These are phyloP conservation scores for Luffia ferchaultella DNA, from an alignment of 2,888 invertebrate genomes.

Conservation along the genomic window DNA sequence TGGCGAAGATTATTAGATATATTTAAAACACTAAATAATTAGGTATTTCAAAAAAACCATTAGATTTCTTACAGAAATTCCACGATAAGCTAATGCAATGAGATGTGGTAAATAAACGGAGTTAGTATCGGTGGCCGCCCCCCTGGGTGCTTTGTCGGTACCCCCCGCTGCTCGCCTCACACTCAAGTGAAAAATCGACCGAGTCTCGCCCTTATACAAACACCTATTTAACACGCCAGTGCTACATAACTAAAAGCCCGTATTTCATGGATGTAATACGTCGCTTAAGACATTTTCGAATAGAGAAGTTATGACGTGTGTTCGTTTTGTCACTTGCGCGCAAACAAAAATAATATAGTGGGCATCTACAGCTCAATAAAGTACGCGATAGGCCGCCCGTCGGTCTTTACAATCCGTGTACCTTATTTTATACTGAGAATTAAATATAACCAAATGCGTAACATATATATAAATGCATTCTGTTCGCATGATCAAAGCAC, in stretches of 20 bases:
- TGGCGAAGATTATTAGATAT: too few species aligned
- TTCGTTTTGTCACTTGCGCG: constrained; percentile 15
- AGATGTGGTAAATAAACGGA: constrained; percentile 1
- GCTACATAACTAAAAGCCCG: not conserved
- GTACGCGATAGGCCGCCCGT: not conserved
- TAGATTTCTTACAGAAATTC: too few species aligned
- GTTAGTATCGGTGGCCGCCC: constrained; percentile 34
- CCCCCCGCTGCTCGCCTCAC: constrained; percentile 36
- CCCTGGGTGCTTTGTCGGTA: constrained; percentile 56
- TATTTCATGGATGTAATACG: not conserved
- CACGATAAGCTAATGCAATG: not conserved
- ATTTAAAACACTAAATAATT: too few species aligned
- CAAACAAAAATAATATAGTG: constrained; percentile 4
- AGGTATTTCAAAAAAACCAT: too few species aligned
- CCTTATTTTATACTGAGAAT: too few species aligned
- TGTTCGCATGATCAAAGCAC: too few species aligned
- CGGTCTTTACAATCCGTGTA: too few species aligned
- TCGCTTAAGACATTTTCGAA: not conserved
- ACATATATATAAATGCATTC: too few species aligned
- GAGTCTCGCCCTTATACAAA: constrained; percentile 5
- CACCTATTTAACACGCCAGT: constrained; percentile 5
- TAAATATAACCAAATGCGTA: too few species aligned
- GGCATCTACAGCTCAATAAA: not conserved
- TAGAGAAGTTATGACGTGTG: not conserved
- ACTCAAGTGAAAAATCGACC: constrained; percentile 44